Percentiles rank a stretch among this genome's conserved stretches.
phyloP scores from a whole-genome alignment of 2,113 vertebrate genomes.

The Antigone vipio region DNA sequence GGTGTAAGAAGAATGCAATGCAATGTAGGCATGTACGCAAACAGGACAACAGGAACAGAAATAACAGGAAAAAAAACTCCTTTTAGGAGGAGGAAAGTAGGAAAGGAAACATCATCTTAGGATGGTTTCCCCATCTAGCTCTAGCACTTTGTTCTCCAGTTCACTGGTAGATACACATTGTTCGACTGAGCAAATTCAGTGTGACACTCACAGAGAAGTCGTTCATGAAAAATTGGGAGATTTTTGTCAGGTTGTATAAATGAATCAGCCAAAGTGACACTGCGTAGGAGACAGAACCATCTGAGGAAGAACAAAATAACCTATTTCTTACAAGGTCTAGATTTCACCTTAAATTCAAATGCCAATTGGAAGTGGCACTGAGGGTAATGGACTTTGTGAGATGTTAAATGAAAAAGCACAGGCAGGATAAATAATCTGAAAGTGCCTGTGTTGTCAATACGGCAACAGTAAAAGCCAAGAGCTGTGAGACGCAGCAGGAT shows the following conservation, averaged over 20 bases:
- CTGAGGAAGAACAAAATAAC: slow-evolving; percentile 55
- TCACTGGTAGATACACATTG: background rate
- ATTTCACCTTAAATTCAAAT: slow-evolving; percentile 42
- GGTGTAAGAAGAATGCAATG: accelerated
- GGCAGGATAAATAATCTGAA: background rate
- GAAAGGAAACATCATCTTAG: background rate
- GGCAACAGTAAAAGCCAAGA: background rate
- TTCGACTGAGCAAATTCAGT: slow-evolving; percentile 32
- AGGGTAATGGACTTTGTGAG: slow-evolving; percentile 52
- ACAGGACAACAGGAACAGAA: background rate
- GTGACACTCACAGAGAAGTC: slow-evolving; percentile 40
- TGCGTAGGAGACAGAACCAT: slow-evolving; percentile 27
- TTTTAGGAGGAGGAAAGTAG: background rate
- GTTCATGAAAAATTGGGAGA: background rate
- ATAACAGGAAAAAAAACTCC: background rate
- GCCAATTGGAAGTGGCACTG: slow-evolving; percentile 54
- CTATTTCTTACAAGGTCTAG: slow-evolving; percentile 53
- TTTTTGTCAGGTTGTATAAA: slow-evolving; percentile 61
- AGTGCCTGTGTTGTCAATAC: background rate
- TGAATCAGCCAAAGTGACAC: slow-evolving; percentile 62
- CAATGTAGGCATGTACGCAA: background rate
- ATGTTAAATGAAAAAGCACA: slow-evolving; percentile 41
- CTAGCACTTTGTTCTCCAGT: background rate
- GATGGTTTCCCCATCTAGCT: background rate
- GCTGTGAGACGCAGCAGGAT: background rate